Evolutionary conservation across 1,140 invertebrate species (phyloP).

Genomic region (Ceratosolen fusciceps): DNA sequence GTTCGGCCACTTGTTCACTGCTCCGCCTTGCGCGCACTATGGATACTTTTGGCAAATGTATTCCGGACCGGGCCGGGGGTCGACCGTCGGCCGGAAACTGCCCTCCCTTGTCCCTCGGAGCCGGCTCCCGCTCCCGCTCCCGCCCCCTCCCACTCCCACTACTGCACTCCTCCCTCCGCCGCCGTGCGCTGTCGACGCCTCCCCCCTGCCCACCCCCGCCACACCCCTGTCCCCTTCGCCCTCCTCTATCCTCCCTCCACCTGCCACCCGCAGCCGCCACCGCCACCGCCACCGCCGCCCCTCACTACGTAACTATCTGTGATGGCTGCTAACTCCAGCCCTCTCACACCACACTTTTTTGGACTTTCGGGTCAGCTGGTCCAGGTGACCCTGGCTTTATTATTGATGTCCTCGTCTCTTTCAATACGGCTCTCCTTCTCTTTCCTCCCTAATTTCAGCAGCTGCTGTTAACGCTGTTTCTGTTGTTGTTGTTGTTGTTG

Average conservation of each 20-base stretch:
- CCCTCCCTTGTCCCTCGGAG: too few relatives aligned
- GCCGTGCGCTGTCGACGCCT: too few relatives aligned
- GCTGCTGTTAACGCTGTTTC: too few relatives aligned
- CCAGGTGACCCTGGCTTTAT: too few relatives aligned
- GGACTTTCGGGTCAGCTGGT: neutral
- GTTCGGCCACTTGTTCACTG: neutral
- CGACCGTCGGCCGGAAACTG: slow-evolving; percentile 13
- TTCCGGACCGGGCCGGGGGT: neutral
- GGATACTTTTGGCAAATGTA: slow-evolving; percentile 23
- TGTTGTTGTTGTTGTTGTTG: too few relatives aligned
- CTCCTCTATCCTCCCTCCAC: slow-evolving; percentile 1
- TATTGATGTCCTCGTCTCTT: too few relatives aligned
- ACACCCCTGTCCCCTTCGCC: neutral
- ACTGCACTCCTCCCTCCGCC: neutral
- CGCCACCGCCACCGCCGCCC: neutral
- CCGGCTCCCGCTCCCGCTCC: neutral
- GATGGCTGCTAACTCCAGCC: too few relatives aligned
- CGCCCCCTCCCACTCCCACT: neutral
- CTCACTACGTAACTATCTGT: neutral
- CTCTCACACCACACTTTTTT: too few relatives aligned
- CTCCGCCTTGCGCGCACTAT: neutral
- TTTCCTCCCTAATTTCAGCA: too few relatives aligned
- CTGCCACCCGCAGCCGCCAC: neutral
- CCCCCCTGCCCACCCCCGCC: too few relatives aligned
- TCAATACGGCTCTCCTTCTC: too few relatives aligned